Evolutionary conservation across 2,113 vertebrate genomes (phyloP).

Genomic region (Scalopus aquaticus): DNA sequence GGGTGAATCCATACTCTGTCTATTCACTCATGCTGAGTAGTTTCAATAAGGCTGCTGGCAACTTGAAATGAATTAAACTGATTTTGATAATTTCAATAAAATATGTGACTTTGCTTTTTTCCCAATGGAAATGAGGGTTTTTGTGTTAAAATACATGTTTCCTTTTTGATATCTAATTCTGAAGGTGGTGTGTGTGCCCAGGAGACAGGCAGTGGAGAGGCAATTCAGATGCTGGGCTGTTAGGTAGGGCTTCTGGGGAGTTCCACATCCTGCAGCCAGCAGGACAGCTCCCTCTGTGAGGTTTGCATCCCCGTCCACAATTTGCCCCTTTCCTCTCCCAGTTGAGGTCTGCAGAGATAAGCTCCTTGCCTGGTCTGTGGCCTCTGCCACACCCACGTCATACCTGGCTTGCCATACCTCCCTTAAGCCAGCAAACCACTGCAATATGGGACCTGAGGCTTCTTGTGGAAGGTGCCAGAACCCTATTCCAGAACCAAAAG

Average conservation of each 20-base stretch:
- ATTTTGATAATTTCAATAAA: conserved; percentile 13
- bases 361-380: not conserved
- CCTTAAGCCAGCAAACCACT: not conserved
- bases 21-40: not conserved
- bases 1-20: not conserved
- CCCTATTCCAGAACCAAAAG: no score
- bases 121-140: not conserved
- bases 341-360: not conserved
- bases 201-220: not conserved
- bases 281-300: not conserved
- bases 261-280: no score
- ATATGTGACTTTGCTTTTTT: not conserved
- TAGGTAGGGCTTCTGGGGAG: no score
- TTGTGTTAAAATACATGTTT: not conserved
- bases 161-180: not conserved
- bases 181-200: not conserved
- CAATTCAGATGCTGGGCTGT: no score
- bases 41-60: not conserved
- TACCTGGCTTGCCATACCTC: no score
- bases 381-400: not conserved
- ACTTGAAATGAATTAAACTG: not conserved
- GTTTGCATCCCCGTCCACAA: not conserved
- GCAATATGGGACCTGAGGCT: not conserved
- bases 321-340: not conserved
- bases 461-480: accelerated